These are phyloP conservation scores for Micrasema longulum DNA, from an alignment of 1,140 invertebrate species.

Conservation along the genomic window DNA sequence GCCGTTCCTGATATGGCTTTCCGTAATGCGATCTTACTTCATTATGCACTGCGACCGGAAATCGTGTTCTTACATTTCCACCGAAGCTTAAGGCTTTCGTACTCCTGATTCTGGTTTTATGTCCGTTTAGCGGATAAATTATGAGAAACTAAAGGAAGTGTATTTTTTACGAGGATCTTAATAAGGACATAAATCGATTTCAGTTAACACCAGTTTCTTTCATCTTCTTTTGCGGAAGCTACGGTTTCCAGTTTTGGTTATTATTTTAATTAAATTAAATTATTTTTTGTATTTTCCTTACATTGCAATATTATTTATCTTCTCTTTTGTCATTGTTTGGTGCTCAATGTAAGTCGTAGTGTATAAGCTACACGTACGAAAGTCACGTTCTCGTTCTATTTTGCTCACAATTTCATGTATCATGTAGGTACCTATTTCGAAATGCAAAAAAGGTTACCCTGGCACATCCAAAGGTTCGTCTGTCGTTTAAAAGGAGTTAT, in stretches of 20 bases:
- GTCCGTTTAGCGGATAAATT: not conserved
- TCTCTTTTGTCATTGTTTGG: too few species aligned
- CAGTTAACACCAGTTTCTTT: too few species aligned
- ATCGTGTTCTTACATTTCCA: conserved; percentile 15
- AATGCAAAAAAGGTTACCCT: conserved; percentile 21
- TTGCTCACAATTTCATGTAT: conserved; percentile 6
- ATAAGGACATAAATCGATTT: too few species aligned
- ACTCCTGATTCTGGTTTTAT: not conserved
- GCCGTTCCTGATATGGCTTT: conserved; percentile 24
- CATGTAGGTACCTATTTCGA: conserved; percentile 9
- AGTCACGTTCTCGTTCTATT: conserved; percentile 25
- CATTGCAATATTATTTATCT: too few species aligned
- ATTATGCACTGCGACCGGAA: conserved; percentile 18
- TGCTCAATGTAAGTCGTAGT: not conserved
- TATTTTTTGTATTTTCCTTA: too few species aligned
- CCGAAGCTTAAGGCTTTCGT: not conserved
- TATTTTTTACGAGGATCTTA: too few species aligned
- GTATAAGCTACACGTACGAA: conserved; percentile 1
- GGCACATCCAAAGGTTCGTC: conserved; percentile 2
- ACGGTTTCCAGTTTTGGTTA: too few species aligned
- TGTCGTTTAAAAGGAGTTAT: conserved; percentile 16
- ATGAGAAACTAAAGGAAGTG: not conserved
- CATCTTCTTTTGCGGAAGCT: too few species aligned
- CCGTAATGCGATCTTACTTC: conserved; percentile 25
- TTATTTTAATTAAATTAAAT: too few species aligned